phyloP scores from a whole-genome alignment of 2,113 vertebrate species.

The Antidorcas marsupialis region DNA sequence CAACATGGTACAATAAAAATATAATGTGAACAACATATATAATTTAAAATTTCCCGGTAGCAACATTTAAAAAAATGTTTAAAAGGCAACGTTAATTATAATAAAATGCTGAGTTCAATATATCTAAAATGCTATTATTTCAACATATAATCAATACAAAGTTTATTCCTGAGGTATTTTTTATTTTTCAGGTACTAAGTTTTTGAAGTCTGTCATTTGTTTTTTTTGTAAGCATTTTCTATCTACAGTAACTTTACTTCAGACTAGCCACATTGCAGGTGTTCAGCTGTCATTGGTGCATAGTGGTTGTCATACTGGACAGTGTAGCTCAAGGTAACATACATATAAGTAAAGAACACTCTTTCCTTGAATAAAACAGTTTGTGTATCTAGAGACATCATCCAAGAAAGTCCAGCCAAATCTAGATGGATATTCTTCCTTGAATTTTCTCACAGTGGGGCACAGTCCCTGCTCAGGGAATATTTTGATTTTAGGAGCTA shows the following conservation, averaged over 20 bases:
- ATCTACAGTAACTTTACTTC: background rate
- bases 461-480: background rate
- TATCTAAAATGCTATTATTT: background rate
- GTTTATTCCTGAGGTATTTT: background rate
- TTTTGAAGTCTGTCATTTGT: background rate
- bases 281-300: background rate
- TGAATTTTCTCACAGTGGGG: background rate
- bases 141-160: background rate
- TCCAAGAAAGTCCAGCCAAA: background rate
- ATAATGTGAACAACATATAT: background rate
- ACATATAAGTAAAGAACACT: background rate
- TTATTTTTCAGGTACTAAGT: background rate
- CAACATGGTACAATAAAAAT: background rate
- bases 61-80: background rate
- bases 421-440: background rate
- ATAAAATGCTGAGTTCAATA: background rate
- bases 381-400: background rate
- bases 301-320: background rate
- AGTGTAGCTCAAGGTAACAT: background rate
- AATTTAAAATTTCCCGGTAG: background rate
- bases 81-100: background rate
- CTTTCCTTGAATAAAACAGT: background rate
- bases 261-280: background rate
- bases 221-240: background rate
- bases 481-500: background rate